A percentile compares a stretch with the other conserved stretches of the same genome.
phyloP scores from a whole-genome alignment of 2,797 vertebrate species.

The Mionectes olivaceus region DNA sequence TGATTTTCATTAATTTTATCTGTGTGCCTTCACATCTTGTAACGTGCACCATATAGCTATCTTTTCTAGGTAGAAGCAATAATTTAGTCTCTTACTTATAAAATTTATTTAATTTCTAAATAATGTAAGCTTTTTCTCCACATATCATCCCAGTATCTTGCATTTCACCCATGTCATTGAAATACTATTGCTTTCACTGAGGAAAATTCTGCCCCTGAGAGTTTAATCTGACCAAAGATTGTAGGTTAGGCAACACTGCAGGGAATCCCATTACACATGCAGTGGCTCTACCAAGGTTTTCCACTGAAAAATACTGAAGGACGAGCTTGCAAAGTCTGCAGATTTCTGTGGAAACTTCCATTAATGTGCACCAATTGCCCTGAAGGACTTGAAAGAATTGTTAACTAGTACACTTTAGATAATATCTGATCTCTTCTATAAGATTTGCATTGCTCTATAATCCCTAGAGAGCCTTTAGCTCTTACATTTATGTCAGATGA shows the following conservation, averaged over 20 bases:
- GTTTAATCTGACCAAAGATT: neutral
- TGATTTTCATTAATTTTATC: neutral
- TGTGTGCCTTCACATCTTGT: neutral
- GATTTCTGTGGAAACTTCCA: neutral
- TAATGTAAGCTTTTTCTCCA: neutral
- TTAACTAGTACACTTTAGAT: slow-evolving; percentile 13
- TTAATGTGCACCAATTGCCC: neutral
- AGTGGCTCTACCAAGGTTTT: neutral
- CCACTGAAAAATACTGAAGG: neutral
- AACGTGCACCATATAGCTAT: fast-evolving
- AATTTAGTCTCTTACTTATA: neutral
- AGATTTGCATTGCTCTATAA: neutral
- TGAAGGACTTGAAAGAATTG: neutral
- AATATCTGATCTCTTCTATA: neutral
- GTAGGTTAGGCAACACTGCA: neutral
- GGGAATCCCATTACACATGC: neutral
- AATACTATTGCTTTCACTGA: neutral
- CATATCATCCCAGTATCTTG: neutral
- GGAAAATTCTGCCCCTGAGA: neutral
- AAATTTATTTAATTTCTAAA: neutral
- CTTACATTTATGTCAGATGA: neutral
- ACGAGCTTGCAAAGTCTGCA: neutral
- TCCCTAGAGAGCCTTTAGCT: slow-evolving; percentile 1
- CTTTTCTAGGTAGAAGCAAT: neutral
- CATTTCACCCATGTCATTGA: neutral